Evolutionary conservation across 2,888 invertebrate genomes (phyloP), one percentile per base, ranked within the genome.

Genomic region (Agrochola lota): DNA sequence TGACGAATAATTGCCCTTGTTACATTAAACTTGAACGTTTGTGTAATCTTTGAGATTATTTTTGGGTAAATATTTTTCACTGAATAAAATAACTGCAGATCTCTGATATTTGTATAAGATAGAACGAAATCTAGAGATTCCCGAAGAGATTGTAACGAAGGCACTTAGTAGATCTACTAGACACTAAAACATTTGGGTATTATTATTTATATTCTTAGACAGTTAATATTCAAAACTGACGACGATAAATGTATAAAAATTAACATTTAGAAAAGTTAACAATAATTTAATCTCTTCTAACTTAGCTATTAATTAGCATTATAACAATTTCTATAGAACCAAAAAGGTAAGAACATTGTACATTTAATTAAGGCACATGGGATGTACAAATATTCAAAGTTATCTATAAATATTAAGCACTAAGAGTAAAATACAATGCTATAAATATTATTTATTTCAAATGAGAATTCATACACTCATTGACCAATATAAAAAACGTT

Each of bases 221-320:
- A 83, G 85, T 79, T 88, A 84, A 85, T 90, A 89, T 87, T 90
- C 85, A 84, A 89, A 91, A 91, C 85, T 88, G 88, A 91, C 78
- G 87, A 88, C 83, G 87, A 90, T 91, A 89, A 89, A 89, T 90
- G 89, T 91, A 94, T 94, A 95, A 94, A 93, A 93, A 95, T 95
- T 95, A 96, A 96, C 94, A 95, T 95, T 94, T 92, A 95, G 95
- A 93, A 95, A 95, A 96, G 94, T 96, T 96, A 96, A 96, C 96
- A 96, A 96, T 96, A 96, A 96, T 96, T 96, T 96, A 96, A 96
- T 96, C 96, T 96, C 95, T 93, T 95, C 95, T 95, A 95, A 93
- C 94, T 94, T 94, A 95, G 94, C 92, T 93, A 93, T 90, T 92
- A 92, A 91, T 93, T 95, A 95, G 94, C 94, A 94, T 90, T 93